Evolutionary conservation across 2,888 invertebrate species (phyloP), one percentile per base, ranked within the genome.

Genomic region (Clanis bilineata): DNA sequence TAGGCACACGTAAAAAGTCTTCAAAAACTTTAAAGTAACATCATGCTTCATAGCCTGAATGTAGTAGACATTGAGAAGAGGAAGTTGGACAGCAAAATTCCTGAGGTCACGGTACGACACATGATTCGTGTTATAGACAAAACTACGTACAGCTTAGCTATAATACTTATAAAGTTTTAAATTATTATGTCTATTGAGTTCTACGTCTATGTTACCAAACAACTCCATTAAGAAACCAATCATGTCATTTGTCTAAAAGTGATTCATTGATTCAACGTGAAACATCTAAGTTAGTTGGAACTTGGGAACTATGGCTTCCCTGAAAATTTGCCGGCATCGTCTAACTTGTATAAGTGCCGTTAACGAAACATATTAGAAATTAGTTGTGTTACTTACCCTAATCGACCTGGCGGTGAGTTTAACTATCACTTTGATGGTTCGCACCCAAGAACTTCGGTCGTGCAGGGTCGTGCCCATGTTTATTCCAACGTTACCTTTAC

Each of bases 351-450:
- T 77, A 86, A 88, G 83, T 87, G 86, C 84, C 82, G 83, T 85
- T 89, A 85, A 84, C 85, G 83, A 81, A 87, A 88, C 82, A 85
- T 86, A 89, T 86, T 86, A 85, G 85, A 86, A 85, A 90, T 88
- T 87, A 84, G 87, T 87, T 82, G 76, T 78, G 79, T 85, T 85
- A 84, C 82, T 84, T 79, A 79, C 82, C 73, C 76, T 86, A 85
- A 89, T 86, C 86, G 85, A 84, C 79, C 73, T 70, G 73, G 77
- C 71, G 70, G 66, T 64, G 82, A 87, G 80, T 88, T 86, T 71
- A 70, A 72, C 79, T 82, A 85, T 83, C 83, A 82, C 77, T 82
- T 83, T 84, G 80, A 85, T 83, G 77, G 74, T 67, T 69, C 62
- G 66, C 65, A 70, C 70, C 65, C 68, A 64, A 59, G 51, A 68